These are phyloP conservation scores for Saturnia pavonia DNA, from an alignment of 2,888 invertebrate species.

Conservation along the genomic window DNA sequence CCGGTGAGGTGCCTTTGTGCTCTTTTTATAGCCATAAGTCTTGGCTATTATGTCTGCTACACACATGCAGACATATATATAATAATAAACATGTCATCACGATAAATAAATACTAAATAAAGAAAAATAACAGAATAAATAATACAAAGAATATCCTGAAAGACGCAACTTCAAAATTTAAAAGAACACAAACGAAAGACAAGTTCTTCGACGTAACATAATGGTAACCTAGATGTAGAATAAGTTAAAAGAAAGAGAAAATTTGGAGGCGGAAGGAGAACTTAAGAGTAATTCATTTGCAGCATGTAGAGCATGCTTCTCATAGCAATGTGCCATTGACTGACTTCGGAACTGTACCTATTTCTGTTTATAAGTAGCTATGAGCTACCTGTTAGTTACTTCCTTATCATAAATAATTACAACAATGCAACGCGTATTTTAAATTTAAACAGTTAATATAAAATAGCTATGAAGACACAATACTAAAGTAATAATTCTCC, in stretches of 20 bases:
- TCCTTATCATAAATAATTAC: not conserved
- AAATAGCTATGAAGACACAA: constrained; percentile 2
- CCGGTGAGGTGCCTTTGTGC: not conserved
- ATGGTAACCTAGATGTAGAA: too few relatives aligned
- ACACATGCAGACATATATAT: too few relatives aligned
- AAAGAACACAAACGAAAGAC: too few relatives aligned
- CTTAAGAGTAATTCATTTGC: too few relatives aligned
- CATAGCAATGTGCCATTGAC: not conserved
- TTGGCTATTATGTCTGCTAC: not conserved
- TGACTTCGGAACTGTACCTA: not conserved
- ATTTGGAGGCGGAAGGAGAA: too few relatives aligned
- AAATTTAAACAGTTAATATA: not conserved
- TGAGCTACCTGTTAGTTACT: not conserved
- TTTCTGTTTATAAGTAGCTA: not conserved
- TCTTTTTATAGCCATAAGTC: constrained; percentile 10
- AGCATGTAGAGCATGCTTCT: not conserved
- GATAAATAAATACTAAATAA: too few relatives aligned
- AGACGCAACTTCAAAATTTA: too few relatives aligned
- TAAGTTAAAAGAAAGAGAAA: too few relatives aligned
- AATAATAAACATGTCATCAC: too few relatives aligned
- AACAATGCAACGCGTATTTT: not conserved
- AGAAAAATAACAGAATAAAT: too few relatives aligned
- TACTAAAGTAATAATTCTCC: constrained; percentile 13
- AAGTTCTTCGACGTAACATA: too few relatives aligned
- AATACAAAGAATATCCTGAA: too few relatives aligned